Evolutionary conservation across 2,888 invertebrate genomes (phyloP).

Genomic region (Thysanoteuthis rhombus): DNA sequence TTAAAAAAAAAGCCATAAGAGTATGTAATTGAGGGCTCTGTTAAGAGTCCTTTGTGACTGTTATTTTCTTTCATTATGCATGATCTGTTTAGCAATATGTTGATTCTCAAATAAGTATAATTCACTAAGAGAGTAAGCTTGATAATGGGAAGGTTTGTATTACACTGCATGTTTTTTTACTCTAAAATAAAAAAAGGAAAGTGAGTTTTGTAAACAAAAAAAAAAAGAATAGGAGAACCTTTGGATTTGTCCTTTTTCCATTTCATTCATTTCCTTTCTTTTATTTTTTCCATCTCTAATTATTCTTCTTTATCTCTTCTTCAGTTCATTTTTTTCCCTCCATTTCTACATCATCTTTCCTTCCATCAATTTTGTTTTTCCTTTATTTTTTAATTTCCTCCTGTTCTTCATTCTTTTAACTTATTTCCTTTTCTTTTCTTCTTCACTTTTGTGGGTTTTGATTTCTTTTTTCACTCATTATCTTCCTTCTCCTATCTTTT

Average conservation of each 20-base stretch:
- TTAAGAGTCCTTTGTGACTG: not conserved
- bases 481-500: not conserved
- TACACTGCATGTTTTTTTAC: not conserved
- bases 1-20: not conserved
- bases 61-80: not conserved
- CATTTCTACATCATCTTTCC: not conserved
- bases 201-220: not conserved
- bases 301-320: not conserved
- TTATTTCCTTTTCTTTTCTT: not conserved
- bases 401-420: not conserved
- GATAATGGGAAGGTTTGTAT: not conserved
- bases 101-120: not conserved
- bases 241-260: not conserved
- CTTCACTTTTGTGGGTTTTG: too few relatives aligned
- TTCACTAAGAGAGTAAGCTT: not conserved
- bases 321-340: not conserved
- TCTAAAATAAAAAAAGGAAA: not conserved
- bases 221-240: too few relatives aligned
- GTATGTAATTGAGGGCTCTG: not conserved
- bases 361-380: not conserved
- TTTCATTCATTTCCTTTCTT: not conserved
- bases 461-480: not conserved
- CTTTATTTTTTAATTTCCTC: not conserved
- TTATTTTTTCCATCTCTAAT: not conserved
- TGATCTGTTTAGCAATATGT: slow-evolving; percentile 12